Conservation (phyloP, 1,140 invertebrate genomes). For the Brachionus koreanus region DNA sequence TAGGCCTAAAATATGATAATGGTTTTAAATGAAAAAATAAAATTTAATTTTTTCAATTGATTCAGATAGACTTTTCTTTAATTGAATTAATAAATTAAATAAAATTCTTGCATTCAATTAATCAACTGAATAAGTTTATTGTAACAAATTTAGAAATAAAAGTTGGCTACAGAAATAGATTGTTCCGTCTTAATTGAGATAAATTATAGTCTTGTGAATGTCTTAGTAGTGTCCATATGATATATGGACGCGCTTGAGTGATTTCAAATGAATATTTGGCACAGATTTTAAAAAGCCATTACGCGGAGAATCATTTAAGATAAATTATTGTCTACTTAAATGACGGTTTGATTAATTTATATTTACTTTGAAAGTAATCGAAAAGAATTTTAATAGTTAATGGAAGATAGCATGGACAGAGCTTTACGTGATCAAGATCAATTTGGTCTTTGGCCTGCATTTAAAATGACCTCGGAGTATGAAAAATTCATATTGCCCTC, state of each 20-base stretch:
- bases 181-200: too few relatives aligned
- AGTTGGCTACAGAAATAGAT: too few relatives aligned
- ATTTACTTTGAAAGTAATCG: slow-evolving; percentile 1
- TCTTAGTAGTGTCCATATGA: neutral
- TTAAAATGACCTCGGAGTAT: neutral
- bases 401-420: neutral
- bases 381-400: neutral
- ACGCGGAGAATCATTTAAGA: neutral
- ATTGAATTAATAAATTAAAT: too few relatives aligned
- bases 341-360: neutral
- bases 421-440: slow-evolving; percentile 12
- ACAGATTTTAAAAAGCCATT: neutral
- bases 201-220: neutral
- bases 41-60: too few relatives aligned
- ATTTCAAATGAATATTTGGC: neutral
- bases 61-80: too few relatives aligned
- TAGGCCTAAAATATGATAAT: too few relatives aligned
- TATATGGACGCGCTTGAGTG: neutral
- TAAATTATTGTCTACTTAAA: neutral
- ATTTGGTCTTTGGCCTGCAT: slow-evolving; percentile 4
- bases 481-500: neutral
- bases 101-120: too few relatives aligned
- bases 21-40: too few relatives aligned
- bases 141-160: too few relatives aligned
- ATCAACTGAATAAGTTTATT: too few relatives aligned